Evolutionary conservation across 2,888 invertebrate species (phyloP).

Genomic region (Dioctria linearis): DNA sequence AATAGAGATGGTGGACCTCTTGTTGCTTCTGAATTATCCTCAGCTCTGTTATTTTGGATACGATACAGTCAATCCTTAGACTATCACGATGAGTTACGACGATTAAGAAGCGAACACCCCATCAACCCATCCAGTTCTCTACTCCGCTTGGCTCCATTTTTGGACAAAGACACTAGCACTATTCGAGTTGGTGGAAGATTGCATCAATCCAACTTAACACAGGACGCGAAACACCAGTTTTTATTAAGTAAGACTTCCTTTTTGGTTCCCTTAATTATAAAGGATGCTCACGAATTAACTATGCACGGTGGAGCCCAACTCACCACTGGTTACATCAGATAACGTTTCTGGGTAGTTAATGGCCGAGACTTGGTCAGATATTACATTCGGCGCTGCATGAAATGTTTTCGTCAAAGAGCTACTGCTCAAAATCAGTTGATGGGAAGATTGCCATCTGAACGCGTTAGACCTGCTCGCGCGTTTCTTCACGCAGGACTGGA

Average conservation of each 20-base stretch:
- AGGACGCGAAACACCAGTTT: slow-evolving; percentile 48
- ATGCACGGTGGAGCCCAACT: slow-evolving; percentile 46
- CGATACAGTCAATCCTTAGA: background rate
- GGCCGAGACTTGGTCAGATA: slow-evolving; percentile 45
- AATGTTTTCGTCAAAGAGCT: slow-evolving; percentile 37
- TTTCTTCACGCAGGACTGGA: no score
- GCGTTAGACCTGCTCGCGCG: no score
- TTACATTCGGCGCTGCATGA: slow-evolving; percentile 53
- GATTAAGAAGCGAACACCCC: no score
- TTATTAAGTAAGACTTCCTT: no score
- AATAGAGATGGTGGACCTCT: background rate
- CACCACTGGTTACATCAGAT: background rate
- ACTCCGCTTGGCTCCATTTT: no score
- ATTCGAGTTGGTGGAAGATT: slow-evolving; percentile 52
- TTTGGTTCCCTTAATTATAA: no score
- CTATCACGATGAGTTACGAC: background rate
- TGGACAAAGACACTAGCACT: no score
- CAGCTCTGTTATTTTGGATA: background rate
- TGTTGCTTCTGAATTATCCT: background rate
- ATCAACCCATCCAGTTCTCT: no score
- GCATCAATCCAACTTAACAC: slow-evolving; percentile 25
- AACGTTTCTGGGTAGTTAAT: slow-evolving; percentile 59
- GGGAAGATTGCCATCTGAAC: background rate
- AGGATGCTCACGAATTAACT: background rate
- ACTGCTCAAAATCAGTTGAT: background rate